Evolutionary conservation across 2,888 invertebrate genomes (phyloP).

Genomic region (Pardosa pseudoannulata): DNA sequence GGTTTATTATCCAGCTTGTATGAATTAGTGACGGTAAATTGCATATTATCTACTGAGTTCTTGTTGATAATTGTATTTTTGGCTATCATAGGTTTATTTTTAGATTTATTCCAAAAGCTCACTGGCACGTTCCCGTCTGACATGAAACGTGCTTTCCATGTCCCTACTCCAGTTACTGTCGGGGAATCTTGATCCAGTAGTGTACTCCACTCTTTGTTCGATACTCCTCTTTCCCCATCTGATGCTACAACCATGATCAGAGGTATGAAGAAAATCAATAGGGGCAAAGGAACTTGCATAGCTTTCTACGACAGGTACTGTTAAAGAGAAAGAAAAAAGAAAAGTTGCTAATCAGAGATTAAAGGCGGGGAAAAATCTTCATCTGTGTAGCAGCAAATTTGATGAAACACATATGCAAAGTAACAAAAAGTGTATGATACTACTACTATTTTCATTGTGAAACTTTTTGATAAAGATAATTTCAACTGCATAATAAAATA

Average conservation of each 20-base stretch:
- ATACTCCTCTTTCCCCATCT: not conserved
- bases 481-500: no score
- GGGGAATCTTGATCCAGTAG: not conserved
- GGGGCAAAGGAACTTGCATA: slow-evolving; percentile 34
- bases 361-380: not conserved
- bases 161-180: not conserved
- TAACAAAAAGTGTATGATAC: no score
- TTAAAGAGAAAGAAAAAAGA: slow-evolving; percentile 62
- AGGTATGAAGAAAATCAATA: slow-evolving; percentile 32
- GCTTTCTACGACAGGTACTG: slow-evolving; percentile 37
- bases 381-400: no score
- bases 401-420: no score
- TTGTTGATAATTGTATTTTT: not conserved
- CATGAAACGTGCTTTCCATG: not conserved
- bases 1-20: no score
- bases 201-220: not conserved
- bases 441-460: no score
- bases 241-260: not conserved
- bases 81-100: not conserved
- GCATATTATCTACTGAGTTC: not conserved
- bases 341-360: slow-evolving; percentile 13
- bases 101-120: not conserved
- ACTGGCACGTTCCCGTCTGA: not conserved
- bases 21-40: no score
- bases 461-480: no score